A percentile compares a stretch with the other conserved stretches of the same genome.
phyloP scores from a whole-genome alignment of 2,797 vertebrate genomes.

The Lithobates pipiens region DNA sequence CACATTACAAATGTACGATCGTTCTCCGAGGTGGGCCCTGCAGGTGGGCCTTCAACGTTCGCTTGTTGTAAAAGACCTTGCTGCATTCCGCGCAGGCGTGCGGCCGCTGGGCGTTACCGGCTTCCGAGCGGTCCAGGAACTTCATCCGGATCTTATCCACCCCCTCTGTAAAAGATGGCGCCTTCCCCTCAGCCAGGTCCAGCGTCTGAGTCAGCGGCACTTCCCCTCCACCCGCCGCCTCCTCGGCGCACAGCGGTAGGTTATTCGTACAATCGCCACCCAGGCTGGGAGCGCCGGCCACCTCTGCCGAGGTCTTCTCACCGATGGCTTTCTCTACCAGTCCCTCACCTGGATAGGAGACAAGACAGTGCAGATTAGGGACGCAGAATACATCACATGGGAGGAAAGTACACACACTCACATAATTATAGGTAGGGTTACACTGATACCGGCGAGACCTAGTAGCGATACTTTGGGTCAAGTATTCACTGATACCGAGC shows the following conservation, averaged over 20 bases:
- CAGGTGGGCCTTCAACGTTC: conserved; percentile 49
- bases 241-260: conserved; percentile 1
- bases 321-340: conserved; percentile 47
- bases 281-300: background rate
- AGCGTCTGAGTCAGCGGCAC: background rate
- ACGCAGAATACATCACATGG: too few species aligned
- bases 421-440: too few species aligned
- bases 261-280: background rate
- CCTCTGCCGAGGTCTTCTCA: conserved; percentile 12
- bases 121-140: background rate
- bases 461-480: too few species aligned
- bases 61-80: conserved; percentile 52
- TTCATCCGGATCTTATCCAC: conserved; percentile 37
- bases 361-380: too few species aligned
- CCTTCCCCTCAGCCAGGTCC: conserved; percentile 12
- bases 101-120: background rate
- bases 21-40: conserved; percentile 34
- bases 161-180: background rate
- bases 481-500: too few species aligned
- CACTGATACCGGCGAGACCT: too few species aligned
- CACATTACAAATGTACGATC: conserved; percentile 81
- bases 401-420: too few species aligned
- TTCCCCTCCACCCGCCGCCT: background rate
- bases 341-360: conserved; percentile 9
- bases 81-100: conserved; percentile 57